phyloP scores from a whole-genome alignment of 2,113 vertebrate genomes.

The Hemichromis elongatus region DNA sequence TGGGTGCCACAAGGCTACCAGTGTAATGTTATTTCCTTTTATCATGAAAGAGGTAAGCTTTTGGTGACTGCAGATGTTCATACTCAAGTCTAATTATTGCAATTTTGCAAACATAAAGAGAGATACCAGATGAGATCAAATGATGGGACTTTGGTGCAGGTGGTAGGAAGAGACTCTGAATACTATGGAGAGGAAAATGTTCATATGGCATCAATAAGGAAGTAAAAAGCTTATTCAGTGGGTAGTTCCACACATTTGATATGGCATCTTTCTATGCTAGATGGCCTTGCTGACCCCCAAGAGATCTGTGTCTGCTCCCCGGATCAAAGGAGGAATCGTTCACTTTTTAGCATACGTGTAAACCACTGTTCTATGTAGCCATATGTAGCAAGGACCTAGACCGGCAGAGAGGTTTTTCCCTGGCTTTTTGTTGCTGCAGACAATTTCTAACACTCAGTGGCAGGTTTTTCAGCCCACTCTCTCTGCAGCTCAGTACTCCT shows the following conservation, averaged over 20 bases:
- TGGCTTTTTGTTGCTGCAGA: background rate
- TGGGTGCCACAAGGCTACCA: background rate
- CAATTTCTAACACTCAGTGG: background rate
- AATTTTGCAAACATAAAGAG: background rate
- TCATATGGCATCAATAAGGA: background rate
- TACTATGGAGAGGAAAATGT: background rate
- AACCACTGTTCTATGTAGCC: background rate
- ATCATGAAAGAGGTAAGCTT: background rate
- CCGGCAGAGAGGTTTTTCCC: background rate
- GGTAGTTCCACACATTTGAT: background rate
- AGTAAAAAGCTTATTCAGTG: background rate
- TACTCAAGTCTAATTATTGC: background rate
- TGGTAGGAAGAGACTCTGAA: background rate
- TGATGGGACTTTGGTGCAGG: background rate
- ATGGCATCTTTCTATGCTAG: background rate
- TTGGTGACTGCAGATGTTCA: conserved; percentile 12
- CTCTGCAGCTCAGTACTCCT: background rate
- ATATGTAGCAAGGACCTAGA: background rate
- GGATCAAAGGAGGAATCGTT: background rate
- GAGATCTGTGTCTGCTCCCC: background rate
- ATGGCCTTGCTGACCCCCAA: background rate
- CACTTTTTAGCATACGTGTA: background rate
- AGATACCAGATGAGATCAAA: background rate
- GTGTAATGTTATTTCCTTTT: background rate
- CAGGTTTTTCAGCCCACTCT: background rate